Percentiles rank a stretch among this genome's conserved stretches.
phyloP scores from a whole-genome alignment of 2,888 invertebrate genomes.

The Drosophila birchii region DNA sequence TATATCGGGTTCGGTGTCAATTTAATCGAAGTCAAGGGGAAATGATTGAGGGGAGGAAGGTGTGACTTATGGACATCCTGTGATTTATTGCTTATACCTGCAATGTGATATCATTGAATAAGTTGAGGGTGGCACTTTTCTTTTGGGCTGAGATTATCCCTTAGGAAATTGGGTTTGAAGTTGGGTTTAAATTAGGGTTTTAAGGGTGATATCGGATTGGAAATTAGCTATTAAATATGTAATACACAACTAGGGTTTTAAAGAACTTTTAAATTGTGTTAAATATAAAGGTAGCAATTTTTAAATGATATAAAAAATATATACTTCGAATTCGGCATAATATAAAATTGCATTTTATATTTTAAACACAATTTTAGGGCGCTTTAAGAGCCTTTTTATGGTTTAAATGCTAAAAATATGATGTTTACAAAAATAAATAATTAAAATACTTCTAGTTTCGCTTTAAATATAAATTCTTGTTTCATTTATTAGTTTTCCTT shows the following conservation, averaged over 20 bases:
- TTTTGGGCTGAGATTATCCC: not conserved
- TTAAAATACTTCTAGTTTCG: not conserved
- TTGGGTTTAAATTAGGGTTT: not conserved
- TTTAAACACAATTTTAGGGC: not conserved
- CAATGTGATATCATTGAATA: conserved; percentile 21
- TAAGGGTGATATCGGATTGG: not conserved
- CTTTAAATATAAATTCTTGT: not conserved
- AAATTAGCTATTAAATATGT: not conserved
- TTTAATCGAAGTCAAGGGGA: conserved; percentile 21
- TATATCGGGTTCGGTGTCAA: conserved; percentile 20
- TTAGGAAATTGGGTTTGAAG: not conserved
- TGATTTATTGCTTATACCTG: conserved; percentile 27
- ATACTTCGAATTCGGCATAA: not conserved
- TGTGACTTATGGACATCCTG: conserved; percentile 35
- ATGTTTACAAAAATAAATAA: not conserved
- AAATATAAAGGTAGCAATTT: not conserved
- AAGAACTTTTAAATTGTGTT: not conserved
- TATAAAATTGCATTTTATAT: not conserved
- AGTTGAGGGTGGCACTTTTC: conserved; percentile 15
- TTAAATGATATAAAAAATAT: not conserved
- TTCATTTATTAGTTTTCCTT: not conserved
- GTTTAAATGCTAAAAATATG: not conserved
- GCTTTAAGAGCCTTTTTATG: not conserved
- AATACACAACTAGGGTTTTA: not conserved
- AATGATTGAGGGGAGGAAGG: conserved; percentile 26